Conservation (phyloP, 2,113 vertebrate species). For the Centropus unirufus region DNA sequence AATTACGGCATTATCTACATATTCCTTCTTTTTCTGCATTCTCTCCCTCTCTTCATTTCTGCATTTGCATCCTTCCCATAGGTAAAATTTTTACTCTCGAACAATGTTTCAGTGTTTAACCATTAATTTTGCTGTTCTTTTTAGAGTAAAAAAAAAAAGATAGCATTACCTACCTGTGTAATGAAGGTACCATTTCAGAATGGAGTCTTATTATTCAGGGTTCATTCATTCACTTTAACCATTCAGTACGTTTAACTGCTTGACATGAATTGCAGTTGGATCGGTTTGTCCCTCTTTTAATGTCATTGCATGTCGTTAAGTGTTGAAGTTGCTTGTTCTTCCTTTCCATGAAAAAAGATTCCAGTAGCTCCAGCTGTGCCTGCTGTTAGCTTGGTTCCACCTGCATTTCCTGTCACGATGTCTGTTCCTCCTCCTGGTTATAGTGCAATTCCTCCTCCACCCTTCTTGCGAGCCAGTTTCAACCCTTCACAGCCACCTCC, state of each 20-base stretch:
- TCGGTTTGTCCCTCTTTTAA: neutral
- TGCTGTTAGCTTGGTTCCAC: conserved; percentile 91
- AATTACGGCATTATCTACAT: neutral
- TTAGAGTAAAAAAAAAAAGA: neutral
- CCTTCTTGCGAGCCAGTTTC: conserved; percentile 90
- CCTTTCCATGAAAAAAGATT: conserved; percentile 78
- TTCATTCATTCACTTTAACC: too few relatives aligned
- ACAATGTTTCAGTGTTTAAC: neutral
- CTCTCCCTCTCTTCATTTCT: neutral
- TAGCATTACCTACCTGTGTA: neutral
- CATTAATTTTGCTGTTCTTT: neutral
- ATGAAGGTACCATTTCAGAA: neutral
- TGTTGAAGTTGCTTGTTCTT: conserved; percentile 18
- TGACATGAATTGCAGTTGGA: neutral
- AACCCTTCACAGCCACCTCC: conserved; percentile 95
- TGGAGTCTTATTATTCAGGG: neutral
- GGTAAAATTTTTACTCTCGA: neutral
- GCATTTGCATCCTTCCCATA: neutral
- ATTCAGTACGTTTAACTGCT: neutral
- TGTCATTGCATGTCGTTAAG: neutral
- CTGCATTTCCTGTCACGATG: conserved; percentile 92
- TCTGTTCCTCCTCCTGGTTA: conserved; percentile 95
- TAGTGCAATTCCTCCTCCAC: conserved; percentile 87
- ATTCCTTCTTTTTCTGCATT: neutral
- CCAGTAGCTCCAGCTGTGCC: conserved; percentile 92